Evolutionary conservation across 1,140 invertebrate genomes (phyloP).

Genomic region (Drusus annulatus): DNA sequence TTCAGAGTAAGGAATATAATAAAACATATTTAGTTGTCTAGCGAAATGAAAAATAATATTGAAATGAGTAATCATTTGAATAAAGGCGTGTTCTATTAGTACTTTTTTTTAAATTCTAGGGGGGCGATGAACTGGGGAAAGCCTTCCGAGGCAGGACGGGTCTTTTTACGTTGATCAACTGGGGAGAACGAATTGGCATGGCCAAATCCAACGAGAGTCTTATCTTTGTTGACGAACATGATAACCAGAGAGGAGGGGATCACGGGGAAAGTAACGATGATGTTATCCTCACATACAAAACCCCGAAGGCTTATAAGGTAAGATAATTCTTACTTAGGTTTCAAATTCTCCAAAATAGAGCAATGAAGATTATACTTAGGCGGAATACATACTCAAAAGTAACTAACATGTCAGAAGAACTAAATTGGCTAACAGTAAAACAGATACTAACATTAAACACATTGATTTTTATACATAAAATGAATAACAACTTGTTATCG

Average conservation of each 20-base stretch:
- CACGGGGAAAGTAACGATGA: conserved; percentile 69
- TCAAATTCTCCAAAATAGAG: too few relatives aligned
- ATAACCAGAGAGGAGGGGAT: conserved; percentile 67
- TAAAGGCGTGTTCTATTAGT: too few relatives aligned
- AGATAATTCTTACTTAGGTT: not conserved
- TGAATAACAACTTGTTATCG: too few relatives aligned
- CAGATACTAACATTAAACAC: too few relatives aligned
- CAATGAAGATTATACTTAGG: too few relatives aligned
- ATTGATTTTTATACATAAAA: too few relatives aligned
- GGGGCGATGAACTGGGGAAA: conserved; percentile 69
- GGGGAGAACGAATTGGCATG: conserved; percentile 74
- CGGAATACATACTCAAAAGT: too few relatives aligned
- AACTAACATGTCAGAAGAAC: too few relatives aligned
- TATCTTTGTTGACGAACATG: conserved; percentile 78
- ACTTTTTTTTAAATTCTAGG: conserved; percentile 24
- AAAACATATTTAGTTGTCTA: too few relatives aligned
- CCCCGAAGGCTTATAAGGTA: conserved; percentile 73
- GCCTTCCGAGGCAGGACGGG: conserved; percentile 65
- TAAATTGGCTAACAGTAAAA: too few relatives aligned
- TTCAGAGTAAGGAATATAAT: conserved; percentile 67
- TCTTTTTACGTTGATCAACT: conserved; percentile 69
- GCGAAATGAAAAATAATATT: too few relatives aligned
- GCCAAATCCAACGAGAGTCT: conserved; percentile 71
- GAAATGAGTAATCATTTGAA: too few relatives aligned
- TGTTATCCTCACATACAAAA: conserved; percentile 76